Conservation (phyloP, 2,888 invertebrate species). For the Nezara viridula region DNA sequence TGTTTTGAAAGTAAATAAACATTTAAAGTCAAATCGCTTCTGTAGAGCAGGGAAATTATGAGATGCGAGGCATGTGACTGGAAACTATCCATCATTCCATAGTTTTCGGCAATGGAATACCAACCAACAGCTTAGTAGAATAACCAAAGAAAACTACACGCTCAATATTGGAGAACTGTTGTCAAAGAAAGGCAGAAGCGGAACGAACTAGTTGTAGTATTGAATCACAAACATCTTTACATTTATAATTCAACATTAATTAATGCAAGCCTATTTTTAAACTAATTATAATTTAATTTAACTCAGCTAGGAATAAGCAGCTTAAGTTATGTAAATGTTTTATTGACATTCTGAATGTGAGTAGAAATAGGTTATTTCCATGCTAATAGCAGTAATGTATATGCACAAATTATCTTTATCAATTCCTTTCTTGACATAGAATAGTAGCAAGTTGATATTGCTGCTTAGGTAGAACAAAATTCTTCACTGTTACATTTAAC, state of each 20-base stretch:
- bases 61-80: too few relatives aligned
- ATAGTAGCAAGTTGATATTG: background rate
- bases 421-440: background rate
- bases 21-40: too few relatives aligned
- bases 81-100: too few relatives aligned
- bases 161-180: too few relatives aligned
- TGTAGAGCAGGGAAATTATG: too few relatives aligned
- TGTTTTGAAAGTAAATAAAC: too few relatives aligned
- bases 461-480: background rate
- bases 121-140: too few relatives aligned
- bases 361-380: background rate
- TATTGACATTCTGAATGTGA: too few relatives aligned
- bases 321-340: background rate
- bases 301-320: background rate
- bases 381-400: background rate
- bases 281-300: background rate
- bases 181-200: background rate
- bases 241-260: background rate
- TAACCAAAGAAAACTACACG: too few relatives aligned
- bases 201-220: background rate
- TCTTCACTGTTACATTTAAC: background rate
- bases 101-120: too few relatives aligned
- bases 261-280: background rate
- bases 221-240: background rate
- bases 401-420: background rate